Percentiles rank a stretch among this genome's conserved stretches.
phyloP scores from a whole-genome alignment of 2,113 vertebrate species.

The Telmatochromis brachygnathus region DNA sequence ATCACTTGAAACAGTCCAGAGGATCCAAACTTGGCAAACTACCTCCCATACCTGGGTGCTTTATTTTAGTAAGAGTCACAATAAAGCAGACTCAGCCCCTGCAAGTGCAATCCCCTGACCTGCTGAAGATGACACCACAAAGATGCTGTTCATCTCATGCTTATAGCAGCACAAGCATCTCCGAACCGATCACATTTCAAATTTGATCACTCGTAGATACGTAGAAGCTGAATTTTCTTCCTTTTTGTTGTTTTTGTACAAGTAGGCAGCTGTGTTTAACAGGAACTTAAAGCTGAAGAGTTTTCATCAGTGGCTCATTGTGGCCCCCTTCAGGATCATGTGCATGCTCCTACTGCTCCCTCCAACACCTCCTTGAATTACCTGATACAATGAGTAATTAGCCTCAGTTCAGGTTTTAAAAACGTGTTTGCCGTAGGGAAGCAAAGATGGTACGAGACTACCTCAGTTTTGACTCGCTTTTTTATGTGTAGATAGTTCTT shows the following conservation, averaged over 20 bases:
- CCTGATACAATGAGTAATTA: not conserved
- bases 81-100: constrained; percentile 17
- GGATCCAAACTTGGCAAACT: not conserved
- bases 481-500: not conserved
- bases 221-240: not conserved
- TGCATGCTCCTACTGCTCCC: constrained; percentile 22
- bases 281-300: constrained; percentile 13
- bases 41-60: not conserved
- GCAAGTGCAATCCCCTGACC: constrained; percentile 60
- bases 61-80: constrained; percentile 33
- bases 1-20: not conserved
- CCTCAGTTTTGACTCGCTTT: not conserved
- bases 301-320: constrained; percentile 53
- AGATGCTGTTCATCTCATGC: constrained; percentile 49
- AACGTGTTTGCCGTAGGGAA: not conserved
- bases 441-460: not conserved
- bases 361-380: not conserved
- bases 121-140: constrained; percentile 46
- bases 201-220: not conserved
- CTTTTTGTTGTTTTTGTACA: not conserved
- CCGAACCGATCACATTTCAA: not conserved
- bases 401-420: not conserved
- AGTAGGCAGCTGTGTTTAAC: constrained; percentile 10
- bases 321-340: constrained; percentile 58
- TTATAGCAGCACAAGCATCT: not conserved